These are phyloP conservation scores for Merluccius polli DNA, from an alignment of 2,797 vertebrate genomes.

Conservation along the genomic window DNA sequence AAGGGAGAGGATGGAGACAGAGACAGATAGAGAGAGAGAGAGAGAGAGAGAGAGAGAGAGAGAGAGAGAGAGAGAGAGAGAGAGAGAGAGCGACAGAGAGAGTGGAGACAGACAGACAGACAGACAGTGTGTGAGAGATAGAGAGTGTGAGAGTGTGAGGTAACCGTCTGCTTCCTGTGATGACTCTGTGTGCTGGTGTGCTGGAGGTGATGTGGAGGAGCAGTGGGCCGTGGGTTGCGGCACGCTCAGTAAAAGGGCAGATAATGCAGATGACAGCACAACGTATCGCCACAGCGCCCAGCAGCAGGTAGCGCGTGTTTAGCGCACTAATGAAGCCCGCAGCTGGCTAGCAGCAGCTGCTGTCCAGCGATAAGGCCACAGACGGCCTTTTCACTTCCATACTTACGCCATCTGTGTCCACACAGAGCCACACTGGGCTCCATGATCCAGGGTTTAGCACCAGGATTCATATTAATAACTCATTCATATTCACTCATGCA, in stretches of 20 bases:
- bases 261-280: slow-evolving; percentile 47
- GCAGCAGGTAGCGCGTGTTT: slow-evolving; percentile 18
- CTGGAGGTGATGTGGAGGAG: slow-evolving; percentile 35
- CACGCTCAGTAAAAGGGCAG: slow-evolving; percentile 31
- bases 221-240: slow-evolving; percentile 19
- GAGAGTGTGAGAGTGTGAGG: not conserved
- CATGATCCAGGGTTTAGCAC: no score
- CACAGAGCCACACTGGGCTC: not conserved
- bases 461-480: no score
- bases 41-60: not conserved
- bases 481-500: no score
- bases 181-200: slow-evolving; percentile 36
- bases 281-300: slow-evolving; percentile 21
- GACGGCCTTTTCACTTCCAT: slow-evolving; percentile 9
- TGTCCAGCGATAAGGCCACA: slow-evolving; percentile 27
- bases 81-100: not conserved
- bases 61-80: not conserved
- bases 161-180: slow-evolving; percentile 10
- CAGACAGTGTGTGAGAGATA: not conserved
- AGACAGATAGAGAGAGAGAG: not conserved
- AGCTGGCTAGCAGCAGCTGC: slow-evolving; percentile 21
- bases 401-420: not conserved
- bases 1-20: no score
- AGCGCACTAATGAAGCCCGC: slow-evolving; percentile 18
- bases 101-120: not conserved